Evolutionary conservation across 1,140 invertebrate genomes (phyloP), one percentile per base, ranked within the genome.

Genomic region (Amyelois transitella): DNA sequence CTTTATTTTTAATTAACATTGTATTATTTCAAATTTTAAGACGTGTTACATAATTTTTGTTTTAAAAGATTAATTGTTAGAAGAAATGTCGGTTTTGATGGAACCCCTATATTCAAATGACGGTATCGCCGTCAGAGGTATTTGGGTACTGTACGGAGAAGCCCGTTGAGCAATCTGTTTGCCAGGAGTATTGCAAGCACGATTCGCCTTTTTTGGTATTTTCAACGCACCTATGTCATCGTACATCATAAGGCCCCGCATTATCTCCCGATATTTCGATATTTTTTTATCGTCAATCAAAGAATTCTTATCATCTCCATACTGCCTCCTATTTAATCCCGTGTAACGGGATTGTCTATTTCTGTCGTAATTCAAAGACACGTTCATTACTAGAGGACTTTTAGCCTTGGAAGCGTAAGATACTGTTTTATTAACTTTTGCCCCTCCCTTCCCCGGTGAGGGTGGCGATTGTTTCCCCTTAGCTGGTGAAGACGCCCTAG

Each of bases 171-270:
- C 32, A 38, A 4, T 38, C 12, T n/a, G n/a, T n/a, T n/a, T n/a
- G n/a, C n/a, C n/a, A n/a, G 66, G 62, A 18, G 80, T 86, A 55
- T 85, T 83, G 10, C 73, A 81, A 22, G 83, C 83, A 59, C 81
- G 74, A 51, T 77, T 84, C 8, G 71, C 65, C 52, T 77, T 82
- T 0, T 60, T 47, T 10, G 71, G 69, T 7, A 64, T 62, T 43
- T 71, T 75, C 18, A 79, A 44, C 43, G 77, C 74, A 38, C 58
- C 55, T 12, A 77, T 59, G 51, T 82, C 78, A 18, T 77, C 70
- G 28, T 74, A 82, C 52, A 77, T 73, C 51, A 73, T 44, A 1
- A 83, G 60, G 47, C 64, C 72, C 43, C 75, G 57, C 72, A 86
- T 81, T 32, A 85, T 85, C 60, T 85, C 81, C 20, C 62, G 69